These are phyloP conservation scores for Willowsia nigromaculata DNA, from an alignment of 2,888 invertebrate genomes.

Conservation along the genomic window DNA sequence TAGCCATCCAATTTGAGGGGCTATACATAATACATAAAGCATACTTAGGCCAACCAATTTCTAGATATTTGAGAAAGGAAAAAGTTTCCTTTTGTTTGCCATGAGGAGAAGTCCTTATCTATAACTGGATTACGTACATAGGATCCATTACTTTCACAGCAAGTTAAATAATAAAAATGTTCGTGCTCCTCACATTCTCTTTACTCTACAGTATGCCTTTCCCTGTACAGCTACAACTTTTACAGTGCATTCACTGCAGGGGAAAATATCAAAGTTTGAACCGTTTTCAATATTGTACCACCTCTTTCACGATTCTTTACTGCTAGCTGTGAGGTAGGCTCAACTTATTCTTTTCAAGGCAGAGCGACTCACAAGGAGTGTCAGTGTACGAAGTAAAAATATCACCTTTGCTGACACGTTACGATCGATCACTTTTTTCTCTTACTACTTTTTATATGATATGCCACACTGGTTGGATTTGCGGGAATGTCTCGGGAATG, in stretches of 20 bases:
- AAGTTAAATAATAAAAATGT: conserved; percentile 45
- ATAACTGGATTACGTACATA: not conserved
- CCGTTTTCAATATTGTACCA: not conserved
- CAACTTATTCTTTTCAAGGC: not conserved
- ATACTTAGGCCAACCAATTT: not conserved
- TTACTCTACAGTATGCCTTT: not conserved
- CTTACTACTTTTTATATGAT: too few species aligned
- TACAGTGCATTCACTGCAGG: not conserved
- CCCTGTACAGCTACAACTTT: not conserved
- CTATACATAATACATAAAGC: not conserved
- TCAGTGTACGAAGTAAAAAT: conserved; percentile 26
- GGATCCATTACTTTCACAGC: conserved; percentile 45
- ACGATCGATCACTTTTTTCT: conserved; percentile 45
- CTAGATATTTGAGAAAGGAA: not conserved
- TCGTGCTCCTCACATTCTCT: conserved; percentile 36
- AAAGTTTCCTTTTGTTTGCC: conserved; percentile 15
- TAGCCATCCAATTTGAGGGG: not conserved
- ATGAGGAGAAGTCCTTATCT: conserved; percentile 27
- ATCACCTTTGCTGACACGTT: conserved; percentile 54
- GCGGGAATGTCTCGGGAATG: too few species aligned
- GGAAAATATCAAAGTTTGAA: conserved; percentile 23
- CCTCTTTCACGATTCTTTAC: not conserved
- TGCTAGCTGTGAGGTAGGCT: not conserved
- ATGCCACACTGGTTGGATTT: too few species aligned
- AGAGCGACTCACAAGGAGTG: conserved; percentile 7